phyloP scores from a whole-genome alignment of 2,113 vertebrate species.

The Callopanchax toddi region DNA sequence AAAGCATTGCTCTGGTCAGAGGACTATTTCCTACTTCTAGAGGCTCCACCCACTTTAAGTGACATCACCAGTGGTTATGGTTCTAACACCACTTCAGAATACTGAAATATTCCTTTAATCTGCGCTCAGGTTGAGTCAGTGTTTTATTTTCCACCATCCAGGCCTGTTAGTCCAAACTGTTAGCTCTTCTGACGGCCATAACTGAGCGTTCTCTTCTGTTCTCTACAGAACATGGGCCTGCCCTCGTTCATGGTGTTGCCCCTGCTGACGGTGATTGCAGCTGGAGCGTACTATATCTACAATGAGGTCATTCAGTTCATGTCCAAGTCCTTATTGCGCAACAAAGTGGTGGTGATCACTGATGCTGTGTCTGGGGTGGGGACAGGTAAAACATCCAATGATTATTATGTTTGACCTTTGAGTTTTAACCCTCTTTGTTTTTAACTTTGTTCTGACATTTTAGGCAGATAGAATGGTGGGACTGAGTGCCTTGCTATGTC shows the following conservation, averaged over 20 bases:
- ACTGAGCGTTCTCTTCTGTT: conserved; percentile 28
- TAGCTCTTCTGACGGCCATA: neutral
- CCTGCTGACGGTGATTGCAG: conserved; percentile 86
- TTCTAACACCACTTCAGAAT: too few species aligned
- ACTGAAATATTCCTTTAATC: too few species aligned
- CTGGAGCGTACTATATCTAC: conserved; percentile 91
- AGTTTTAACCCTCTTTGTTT: neutral
- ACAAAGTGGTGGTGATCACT: conserved; percentile 95
- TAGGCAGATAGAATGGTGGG: too few species aligned
- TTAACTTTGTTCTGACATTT: too few species aligned
- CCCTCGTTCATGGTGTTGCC: conserved; percentile 83
- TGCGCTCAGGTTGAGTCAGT: too few species aligned
- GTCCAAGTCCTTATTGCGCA: conserved; percentile 90
- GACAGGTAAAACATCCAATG: conserved; percentile 81
- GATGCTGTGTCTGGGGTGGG: conserved; percentile 92
- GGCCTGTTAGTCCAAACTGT: neutral
- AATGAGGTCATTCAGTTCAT: conserved; percentile 86
- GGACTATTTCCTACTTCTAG: too few species aligned
- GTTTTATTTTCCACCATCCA: too few species aligned
- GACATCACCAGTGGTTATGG: too few species aligned
- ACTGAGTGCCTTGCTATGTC: too few species aligned
- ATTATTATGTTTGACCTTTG: neutral
- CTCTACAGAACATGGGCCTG: conserved; percentile 82
- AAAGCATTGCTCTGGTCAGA: too few species aligned
- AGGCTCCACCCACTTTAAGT: too few species aligned